Conservation (phyloP, 2,797 vertebrate species). For the Clarias pachynema region DNA sequence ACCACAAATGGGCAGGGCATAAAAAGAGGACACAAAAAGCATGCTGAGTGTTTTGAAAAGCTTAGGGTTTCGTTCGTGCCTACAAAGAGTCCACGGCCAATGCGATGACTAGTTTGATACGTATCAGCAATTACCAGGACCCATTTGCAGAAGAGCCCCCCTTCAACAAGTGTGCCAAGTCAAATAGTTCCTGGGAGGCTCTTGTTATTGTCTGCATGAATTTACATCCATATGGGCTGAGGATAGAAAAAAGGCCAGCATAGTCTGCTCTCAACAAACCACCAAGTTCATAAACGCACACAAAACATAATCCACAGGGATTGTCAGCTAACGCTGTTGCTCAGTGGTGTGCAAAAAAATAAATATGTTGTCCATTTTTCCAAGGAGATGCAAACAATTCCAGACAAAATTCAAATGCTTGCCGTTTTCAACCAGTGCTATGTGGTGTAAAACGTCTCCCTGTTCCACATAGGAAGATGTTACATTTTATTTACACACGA, state of each 20-base stretch:
- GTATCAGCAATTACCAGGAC: slow-evolving; percentile 77
- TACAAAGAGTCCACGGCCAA: slow-evolving; percentile 70
- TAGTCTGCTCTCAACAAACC: not conserved
- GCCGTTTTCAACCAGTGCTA: not conserved
- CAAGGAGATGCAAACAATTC: not conserved
- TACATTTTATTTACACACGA: not conserved
- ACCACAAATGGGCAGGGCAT: slow-evolving; percentile 48
- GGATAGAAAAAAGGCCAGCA: slow-evolving; percentile 1
- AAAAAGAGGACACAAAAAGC: slow-evolving; percentile 44
- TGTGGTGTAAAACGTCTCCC: not conserved
- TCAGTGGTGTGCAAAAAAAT: not conserved
- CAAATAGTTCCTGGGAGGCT: slow-evolving; percentile 72
- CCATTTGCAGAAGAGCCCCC: slow-evolving; percentile 65
- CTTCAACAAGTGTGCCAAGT: slow-evolving; percentile 65
- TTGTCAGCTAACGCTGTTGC: not conserved
- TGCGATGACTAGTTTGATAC: slow-evolving; percentile 79
- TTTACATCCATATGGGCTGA: slow-evolving; percentile 60
- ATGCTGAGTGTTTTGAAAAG: slow-evolving; percentile 58
- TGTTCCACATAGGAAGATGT: not conserved
- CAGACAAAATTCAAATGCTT: not conserved
- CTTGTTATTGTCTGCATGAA: slow-evolving; percentile 70
- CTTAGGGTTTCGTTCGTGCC: slow-evolving; percentile 55
- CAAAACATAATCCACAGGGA: not conserved
- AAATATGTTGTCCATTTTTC: not conserved
- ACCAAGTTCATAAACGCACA: not conserved